Conservation (phyloP, 2,888 invertebrate genomes). For the Trichopria drosophilae region DNA sequence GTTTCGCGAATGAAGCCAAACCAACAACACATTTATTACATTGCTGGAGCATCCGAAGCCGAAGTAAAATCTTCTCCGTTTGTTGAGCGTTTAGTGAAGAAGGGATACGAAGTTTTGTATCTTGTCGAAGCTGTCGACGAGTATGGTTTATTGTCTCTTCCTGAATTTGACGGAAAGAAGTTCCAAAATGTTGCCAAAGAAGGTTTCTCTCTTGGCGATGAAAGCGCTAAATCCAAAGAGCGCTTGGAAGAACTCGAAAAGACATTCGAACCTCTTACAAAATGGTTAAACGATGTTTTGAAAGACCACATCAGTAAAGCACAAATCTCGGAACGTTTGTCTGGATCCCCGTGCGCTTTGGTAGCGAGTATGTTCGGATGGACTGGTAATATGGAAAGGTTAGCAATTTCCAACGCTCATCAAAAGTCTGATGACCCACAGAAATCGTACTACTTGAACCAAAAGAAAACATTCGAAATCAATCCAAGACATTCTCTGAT, state of each 20-base stretch:
- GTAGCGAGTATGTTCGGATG: conserved; percentile 97
- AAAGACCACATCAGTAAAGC: conserved; percentile 79
- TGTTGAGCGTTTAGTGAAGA: conserved; percentile 88
- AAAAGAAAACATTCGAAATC: conserved; percentile 96
- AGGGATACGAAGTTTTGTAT: conserved; percentile 94
- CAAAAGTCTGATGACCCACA: conserved; percentile 93
- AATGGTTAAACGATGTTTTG: conserved; percentile 86
- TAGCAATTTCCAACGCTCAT: conserved; percentile 94
- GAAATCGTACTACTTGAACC: conserved; percentile 83
- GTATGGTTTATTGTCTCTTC: conserved; percentile 92
- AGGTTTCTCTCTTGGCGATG: conserved; percentile 85
- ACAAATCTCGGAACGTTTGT: conserved; percentile 82
- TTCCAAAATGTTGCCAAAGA: conserved; percentile 99
- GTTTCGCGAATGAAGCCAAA: conserved; percentile 92
- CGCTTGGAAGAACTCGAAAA: conserved; percentile 75
- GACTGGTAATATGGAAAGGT: conserved; percentile 99
- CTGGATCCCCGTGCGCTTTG: conserved; percentile 91
- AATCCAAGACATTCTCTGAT: conserved; percentile 97
- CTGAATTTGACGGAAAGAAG: conserved; percentile 98
- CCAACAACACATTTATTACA: conserved; percentile 94
- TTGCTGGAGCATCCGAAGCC: conserved; percentile 83
- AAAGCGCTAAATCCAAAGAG: conserved; percentile 68
- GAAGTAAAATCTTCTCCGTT: conserved; percentile 93
- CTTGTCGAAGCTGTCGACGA: conserved; percentile 97
- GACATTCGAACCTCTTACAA: conserved; percentile 84